These are phyloP conservation scores for Pithys albifrons DNA, from an alignment of 2,113 vertebrate species.

Conservation along the genomic window DNA sequence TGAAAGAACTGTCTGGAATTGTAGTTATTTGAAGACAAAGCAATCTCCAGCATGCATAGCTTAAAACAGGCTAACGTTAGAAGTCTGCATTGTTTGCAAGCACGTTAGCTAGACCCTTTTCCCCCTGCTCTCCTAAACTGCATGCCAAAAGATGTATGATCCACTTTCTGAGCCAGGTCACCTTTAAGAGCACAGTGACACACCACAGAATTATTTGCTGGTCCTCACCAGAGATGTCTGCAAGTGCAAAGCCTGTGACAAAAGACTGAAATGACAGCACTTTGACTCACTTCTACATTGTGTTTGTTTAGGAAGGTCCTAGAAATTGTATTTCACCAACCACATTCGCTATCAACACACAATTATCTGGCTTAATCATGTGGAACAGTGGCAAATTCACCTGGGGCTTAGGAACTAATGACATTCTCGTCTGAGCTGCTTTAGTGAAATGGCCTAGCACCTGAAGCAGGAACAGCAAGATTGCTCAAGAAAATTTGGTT, in stretches of 20 bases:
- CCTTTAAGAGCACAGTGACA: slow-evolving; percentile 71
- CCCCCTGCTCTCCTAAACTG: neutral
- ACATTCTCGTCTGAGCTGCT: slow-evolving; percentile 99
- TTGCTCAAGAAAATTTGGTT: slow-evolving; percentile 99
- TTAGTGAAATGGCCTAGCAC: slow-evolving; percentile 99
- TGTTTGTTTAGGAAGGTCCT: slow-evolving; percentile 99
- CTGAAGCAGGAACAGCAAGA: slow-evolving; percentile 99
- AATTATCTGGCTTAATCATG: slow-evolving; percentile 99
- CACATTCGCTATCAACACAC: slow-evolving; percentile 99
- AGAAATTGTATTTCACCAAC: slow-evolving; percentile 99
- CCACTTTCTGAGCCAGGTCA: slow-evolving; percentile 67
- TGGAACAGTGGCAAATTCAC: slow-evolving; percentile 99
- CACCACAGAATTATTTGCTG: slow-evolving; percentile 64
- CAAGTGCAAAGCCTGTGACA: slow-evolving; percentile 80
- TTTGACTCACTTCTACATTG: slow-evolving; percentile 91
- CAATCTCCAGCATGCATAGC: slow-evolving; percentile 33
- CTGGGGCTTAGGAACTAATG: slow-evolving; percentile 99
- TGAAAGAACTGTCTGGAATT: slow-evolving; percentile 59
- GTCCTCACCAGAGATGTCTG: slow-evolving; percentile 74
- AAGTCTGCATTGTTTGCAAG: neutral
- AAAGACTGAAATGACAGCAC: slow-evolving; percentile 84
- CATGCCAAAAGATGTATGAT: slow-evolving; percentile 54
- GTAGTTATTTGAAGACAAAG: slow-evolving; percentile 56
- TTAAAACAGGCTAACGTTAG: slow-evolving; percentile 8
- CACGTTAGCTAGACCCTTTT: slow-evolving; percentile 2